Conservation (phyloP, 2,797 vertebrate genomes). For the Pseudochirops cupreus region DNA sequence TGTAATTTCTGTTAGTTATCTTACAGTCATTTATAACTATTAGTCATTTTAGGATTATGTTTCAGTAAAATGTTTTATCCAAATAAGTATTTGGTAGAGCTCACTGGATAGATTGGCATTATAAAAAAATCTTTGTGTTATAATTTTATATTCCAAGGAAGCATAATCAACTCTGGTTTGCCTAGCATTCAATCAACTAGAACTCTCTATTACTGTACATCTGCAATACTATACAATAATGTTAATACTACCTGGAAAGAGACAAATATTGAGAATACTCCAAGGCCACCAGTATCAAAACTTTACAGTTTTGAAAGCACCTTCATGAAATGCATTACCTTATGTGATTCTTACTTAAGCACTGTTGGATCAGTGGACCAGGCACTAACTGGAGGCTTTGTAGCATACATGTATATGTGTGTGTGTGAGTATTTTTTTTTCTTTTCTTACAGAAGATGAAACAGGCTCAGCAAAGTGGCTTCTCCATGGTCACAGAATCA, state of each 20-base stretch:
- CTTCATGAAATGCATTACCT: background rate
- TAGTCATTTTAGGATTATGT: background rate
- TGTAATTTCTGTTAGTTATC: no score
- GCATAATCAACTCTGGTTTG: background rate
- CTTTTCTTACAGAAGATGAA: background rate
- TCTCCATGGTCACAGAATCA: background rate
- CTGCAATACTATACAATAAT: background rate
- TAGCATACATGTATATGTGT: no score
- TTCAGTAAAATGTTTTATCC: background rate
- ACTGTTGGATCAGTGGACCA: background rate
- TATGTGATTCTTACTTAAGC: background rate
- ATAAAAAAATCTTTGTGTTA: background rate
- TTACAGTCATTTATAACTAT: background rate
- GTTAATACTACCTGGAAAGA: background rate
- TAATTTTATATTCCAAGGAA: background rate
- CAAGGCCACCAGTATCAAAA: background rate
- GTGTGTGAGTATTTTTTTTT: background rate
- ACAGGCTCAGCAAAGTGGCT: background rate
- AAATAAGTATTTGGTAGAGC: background rate
- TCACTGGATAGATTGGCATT: background rate
- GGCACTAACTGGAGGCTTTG: background rate
- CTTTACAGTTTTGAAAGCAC: background rate
- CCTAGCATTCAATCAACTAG: background rate
- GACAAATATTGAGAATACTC: background rate
- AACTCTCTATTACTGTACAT: background rate